phyloP scores from a whole-genome alignment of 2,113 vertebrate species.

The Dolichallabes microphthalmus region DNA sequence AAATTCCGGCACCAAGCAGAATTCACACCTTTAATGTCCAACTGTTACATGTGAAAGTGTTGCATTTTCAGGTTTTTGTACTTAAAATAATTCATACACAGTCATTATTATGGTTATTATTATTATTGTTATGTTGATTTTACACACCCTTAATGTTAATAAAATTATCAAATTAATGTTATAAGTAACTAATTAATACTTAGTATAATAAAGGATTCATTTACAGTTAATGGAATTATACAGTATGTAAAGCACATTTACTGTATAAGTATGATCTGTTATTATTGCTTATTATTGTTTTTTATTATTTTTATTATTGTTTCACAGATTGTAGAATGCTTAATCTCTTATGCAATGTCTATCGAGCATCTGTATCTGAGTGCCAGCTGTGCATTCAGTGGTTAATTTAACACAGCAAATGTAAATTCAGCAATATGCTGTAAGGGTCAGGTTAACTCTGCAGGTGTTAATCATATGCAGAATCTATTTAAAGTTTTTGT shows the following conservation, averaged over 20 bases:
- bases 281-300: background rate
- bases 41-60: background rate
- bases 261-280: background rate
- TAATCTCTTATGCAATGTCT: background rate
- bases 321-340: background rate
- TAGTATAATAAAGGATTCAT: background rate
- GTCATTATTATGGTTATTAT: background rate
- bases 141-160: background rate
- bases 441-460: background rate
- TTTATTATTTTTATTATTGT: background rate
- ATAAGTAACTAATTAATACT: background rate
- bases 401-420: background rate
- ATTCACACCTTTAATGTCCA: background rate
- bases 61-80: background rate
- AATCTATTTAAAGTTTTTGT: background rate
- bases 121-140: background rate
- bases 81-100: background rate
- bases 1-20: background rate
- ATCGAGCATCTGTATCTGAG: background rate
- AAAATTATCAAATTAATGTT: background rate
- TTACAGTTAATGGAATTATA: background rate
- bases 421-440: background rate
- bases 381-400: background rate
- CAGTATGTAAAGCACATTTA: background rate
- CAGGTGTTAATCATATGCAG: background rate